These are phyloP conservation scores for Tapirus indicus DNA, from an alignment of 2,797 vertebrate genomes.

Conservation along the genomic window DNA sequence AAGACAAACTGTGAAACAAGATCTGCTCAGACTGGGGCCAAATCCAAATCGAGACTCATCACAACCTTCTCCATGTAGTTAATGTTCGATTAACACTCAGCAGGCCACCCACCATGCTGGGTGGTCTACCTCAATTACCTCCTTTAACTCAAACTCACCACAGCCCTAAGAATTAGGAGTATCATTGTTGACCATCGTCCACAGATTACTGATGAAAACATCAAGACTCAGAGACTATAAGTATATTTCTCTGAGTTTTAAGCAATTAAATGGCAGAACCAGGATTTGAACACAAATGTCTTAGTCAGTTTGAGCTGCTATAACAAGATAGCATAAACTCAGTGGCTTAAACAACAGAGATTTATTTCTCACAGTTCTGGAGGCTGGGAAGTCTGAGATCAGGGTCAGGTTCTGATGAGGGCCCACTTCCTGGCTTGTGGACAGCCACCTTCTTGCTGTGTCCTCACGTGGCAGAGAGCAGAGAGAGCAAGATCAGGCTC, in stretches of 20 bases:
- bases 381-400: neutral
- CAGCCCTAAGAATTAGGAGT: neutral
- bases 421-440: neutral
- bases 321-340: neutral
- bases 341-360: neutral
- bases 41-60: neutral
- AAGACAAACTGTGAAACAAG: neutral
- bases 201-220: neutral
- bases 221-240: neutral
- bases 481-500: neutral
- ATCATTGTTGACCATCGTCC: neutral
- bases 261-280: neutral
- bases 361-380: neutral
- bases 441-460: rapidly evolving
- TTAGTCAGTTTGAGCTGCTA: neutral
- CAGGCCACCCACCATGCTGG: neutral
- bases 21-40: neutral
- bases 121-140: neutral
- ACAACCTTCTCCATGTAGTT: neutral
- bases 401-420: neutral
- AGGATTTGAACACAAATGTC: neutral
- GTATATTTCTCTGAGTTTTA: neutral
- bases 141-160: neutral
- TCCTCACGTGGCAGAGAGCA: neutral
- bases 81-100: neutral